Conservation (phyloP, 2,113 vertebrate genomes). For the Osmerus mordax region DNA sequence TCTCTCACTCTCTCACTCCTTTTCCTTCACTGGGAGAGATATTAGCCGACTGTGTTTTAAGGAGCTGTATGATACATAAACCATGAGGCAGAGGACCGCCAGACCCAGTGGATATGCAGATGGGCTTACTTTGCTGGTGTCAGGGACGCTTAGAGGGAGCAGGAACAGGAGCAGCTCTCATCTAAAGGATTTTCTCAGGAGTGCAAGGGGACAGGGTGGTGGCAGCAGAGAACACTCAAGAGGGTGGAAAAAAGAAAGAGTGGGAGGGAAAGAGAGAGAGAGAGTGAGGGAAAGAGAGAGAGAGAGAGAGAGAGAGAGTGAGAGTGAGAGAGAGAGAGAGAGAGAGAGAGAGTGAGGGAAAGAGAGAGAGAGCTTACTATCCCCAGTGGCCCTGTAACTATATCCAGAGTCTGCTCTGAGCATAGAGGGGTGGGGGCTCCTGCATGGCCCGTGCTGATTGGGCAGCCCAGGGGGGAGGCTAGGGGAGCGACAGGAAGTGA, state of each 20-base stretch:
- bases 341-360: constrained; percentile 55
- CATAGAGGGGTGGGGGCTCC: constrained; percentile 68
- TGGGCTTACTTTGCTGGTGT: constrained; percentile 96
- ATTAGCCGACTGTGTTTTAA: constrained; percentile 88
- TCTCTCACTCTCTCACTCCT: constrained; percentile 13
- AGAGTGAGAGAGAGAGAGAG: constrained; percentile 74
- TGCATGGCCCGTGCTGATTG: constrained; percentile 85
- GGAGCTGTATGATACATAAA: constrained; percentile 99
- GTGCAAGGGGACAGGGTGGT: constrained; percentile 45
- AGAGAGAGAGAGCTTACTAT: constrained; percentile 83
- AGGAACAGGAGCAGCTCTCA: constrained; percentile 66
- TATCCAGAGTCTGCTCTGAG: constrained; percentile 92
- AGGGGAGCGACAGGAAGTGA: constrained; percentile 93
- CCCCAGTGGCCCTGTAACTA: constrained; percentile 93
- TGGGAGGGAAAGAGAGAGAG: neutral
- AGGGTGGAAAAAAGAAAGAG: neutral
- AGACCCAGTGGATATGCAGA: constrained; percentile 99
- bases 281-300: constrained; percentile 30
- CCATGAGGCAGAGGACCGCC: constrained; percentile 95
- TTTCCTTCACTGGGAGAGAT: constrained; percentile 69
- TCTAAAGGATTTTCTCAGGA: constrained; percentile 71
- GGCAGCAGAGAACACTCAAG: neutral
- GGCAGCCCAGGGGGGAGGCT: constrained; percentile 87
- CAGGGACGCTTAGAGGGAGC: constrained; percentile 78
- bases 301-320: constrained; percentile 77